Conservation (phyloP, 2,113 vertebrate species). For the Syngnathus floridae region DNA sequence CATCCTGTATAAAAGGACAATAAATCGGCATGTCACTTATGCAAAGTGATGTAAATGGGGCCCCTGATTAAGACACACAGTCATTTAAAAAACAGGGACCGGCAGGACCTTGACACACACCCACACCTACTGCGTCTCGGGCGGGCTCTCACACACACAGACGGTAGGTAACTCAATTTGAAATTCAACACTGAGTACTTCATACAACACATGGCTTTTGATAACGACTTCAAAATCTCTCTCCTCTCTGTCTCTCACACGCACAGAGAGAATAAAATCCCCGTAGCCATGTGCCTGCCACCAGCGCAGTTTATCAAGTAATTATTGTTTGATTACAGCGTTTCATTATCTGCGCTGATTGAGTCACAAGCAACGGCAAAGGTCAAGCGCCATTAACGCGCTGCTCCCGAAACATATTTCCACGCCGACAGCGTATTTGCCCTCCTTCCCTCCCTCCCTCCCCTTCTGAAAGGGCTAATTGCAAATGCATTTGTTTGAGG, state of each 20-base stretch:
- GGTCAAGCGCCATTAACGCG: slow-evolving; percentile 74
- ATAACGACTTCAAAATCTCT: slow-evolving; percentile 14
- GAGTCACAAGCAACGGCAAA: slow-evolving; percentile 74
- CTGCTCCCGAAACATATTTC: slow-evolving; percentile 69
- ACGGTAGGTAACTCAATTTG: background rate
- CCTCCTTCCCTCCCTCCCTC: slow-evolving; percentile 44
- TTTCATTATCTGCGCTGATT: slow-evolving; percentile 80
- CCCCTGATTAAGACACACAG: slow-evolving; percentile 72
- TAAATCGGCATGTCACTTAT: slow-evolving; percentile 75
- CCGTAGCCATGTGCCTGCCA: slow-evolving; percentile 53
- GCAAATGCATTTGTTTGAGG: slow-evolving; percentile 77
- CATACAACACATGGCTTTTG: slow-evolving; percentile 15
- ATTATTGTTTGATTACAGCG: slow-evolving; percentile 81
- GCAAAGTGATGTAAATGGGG: slow-evolving; percentile 74
- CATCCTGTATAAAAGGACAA: slow-evolving; percentile 65
- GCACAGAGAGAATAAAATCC: slow-evolving; percentile 41
- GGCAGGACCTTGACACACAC: slow-evolving; percentile 60
- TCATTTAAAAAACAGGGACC: slow-evolving; percentile 68
- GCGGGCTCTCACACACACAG: background rate
- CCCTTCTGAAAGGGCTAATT: slow-evolving; percentile 73
- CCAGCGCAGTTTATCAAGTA: slow-evolving; percentile 76
- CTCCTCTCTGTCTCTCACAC: background rate
- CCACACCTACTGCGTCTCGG: slow-evolving; percentile 5
- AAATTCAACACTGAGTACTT: slow-evolving; percentile 8
- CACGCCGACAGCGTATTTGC: slow-evolving; percentile 59